Evolutionary conservation across 2,113 vertebrate species (phyloP).

Genomic region (Conger conger): DNA sequence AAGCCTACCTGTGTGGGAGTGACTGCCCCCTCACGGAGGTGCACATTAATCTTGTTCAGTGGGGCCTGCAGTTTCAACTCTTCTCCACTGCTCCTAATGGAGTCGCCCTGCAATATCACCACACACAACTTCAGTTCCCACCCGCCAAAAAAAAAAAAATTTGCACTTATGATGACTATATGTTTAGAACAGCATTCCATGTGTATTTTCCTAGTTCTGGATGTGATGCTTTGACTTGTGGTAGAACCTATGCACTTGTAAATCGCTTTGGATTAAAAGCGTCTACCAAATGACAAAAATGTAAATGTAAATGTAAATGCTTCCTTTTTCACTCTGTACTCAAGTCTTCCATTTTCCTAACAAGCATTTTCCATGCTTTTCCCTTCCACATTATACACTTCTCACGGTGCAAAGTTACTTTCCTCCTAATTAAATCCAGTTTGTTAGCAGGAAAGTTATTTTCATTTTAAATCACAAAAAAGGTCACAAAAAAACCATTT

Average conservation of each 20-base stretch:
- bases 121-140: neutral
- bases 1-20: constrained; percentile 78
- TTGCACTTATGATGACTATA: too few relatives aligned
- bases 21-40: constrained; percentile 76
- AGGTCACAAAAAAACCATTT: neutral
- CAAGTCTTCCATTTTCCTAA: neutral
- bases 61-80: constrained; percentile 70
- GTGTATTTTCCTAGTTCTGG: too few relatives aligned
- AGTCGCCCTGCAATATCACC: constrained; percentile 65
- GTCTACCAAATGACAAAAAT: too few relatives aligned
- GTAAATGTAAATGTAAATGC: too few relatives aligned
- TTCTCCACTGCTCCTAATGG: constrained; percentile 73
- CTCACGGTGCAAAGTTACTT: neutral
- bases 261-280: too few relatives aligned
- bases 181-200: too few relatives aligned
- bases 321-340: too few relatives aligned
- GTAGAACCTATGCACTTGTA: too few relatives aligned
- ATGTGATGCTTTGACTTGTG: too few relatives aligned
- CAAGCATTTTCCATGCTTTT: neutral
- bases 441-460: too few relatives aligned
- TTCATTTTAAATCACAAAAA: neutral
- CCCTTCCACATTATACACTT: neutral
- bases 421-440: neutral
- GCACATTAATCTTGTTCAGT: constrained; percentile 82
- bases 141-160: too few relatives aligned